Base-by-base conservation (phyloP, 2,888 invertebrate species). In the Ichneumoninae sp. region DNA sequence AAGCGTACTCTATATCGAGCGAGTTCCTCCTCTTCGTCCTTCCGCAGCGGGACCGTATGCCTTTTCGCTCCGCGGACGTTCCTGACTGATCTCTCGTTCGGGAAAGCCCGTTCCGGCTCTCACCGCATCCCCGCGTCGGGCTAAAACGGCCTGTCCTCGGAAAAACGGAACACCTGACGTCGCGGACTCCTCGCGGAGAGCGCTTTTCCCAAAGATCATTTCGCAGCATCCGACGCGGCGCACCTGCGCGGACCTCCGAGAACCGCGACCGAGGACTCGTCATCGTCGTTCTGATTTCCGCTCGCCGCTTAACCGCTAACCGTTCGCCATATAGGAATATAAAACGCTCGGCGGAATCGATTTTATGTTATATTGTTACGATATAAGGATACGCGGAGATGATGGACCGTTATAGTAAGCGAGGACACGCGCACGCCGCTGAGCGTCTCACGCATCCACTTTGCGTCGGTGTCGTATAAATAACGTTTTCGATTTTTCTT, bases 201-300 rank as follows among this genome's bases (percentile, higher is more conserved):
- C 30, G 22, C 16, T 33, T 70, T 78, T 80, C 30, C 62, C 65
- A 40, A 75, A 62, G 68, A 74, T 62, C 30, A 16, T 75, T 75
- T 26, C 22, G n/a, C 22, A 57, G 57, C n/a, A 33, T 62, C 30
- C 33, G 30, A 30, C n/a, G 7, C 2, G 30, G 44, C 40, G 54
- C 76, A 76, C 76, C 76, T 76, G 76, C 26, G 76, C 40, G 10
- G 8, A 36, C 40, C 19, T 66, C 66, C 52, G 40, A 66, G 52
- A 52, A 50, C 13, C 72, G 30, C 40, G 33, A 68, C 54, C 74
- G 57, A 65, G 33, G 26, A 65, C 66, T 62, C 82, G 84, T 82
- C 84, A 84, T 82, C 82, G 50, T 54, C 44, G 62, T 70, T 83
- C 22, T 44, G 57, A 81, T 81, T 81, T 82, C 75, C 81, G 75